phyloP scores from a whole-genome alignment of 2,888 invertebrate species.

The Spodoptera exigua region DNA sequence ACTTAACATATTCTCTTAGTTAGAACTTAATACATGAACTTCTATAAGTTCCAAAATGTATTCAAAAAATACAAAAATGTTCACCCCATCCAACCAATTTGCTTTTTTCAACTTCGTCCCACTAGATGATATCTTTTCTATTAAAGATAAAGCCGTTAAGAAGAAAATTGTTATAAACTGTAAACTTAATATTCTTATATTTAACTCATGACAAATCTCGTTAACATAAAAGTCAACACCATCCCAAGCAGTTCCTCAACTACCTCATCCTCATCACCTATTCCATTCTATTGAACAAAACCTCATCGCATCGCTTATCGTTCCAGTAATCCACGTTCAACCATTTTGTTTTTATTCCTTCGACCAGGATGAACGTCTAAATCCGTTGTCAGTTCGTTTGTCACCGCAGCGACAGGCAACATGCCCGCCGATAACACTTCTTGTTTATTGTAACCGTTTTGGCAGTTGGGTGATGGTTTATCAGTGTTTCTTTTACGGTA shows the following conservation, averaged over 20 bases:
- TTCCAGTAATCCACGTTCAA: slow-evolving; percentile 29
- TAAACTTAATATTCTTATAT: no score
- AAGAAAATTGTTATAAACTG: no score
- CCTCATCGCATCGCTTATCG: slow-evolving; percentile 8
- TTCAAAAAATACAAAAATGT: no score
- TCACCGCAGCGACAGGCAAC: slow-evolving; percentile 72
- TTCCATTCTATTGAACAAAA: background rate
- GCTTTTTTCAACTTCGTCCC: no score
- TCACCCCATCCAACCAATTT: no score
- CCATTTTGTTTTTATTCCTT: slow-evolving; percentile 59
- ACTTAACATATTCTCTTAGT: no score
- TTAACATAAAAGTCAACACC: no score
- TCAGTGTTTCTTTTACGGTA: slow-evolving; percentile 57
- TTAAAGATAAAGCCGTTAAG: no score
- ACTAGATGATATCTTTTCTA: no score
- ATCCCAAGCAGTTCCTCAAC: background rate
- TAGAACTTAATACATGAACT: no score
- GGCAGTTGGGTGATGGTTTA: slow-evolving; percentile 61
- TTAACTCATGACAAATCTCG: no score
- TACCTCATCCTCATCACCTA: background rate
- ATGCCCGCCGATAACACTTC: slow-evolving; percentile 71
- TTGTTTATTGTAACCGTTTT: slow-evolving; percentile 67
- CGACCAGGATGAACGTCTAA: slow-evolving; percentile 72
- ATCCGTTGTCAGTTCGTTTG: slow-evolving; percentile 71
- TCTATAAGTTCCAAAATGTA: no score